phyloP scores from a whole-genome alignment of 2,113 vertebrate species.

The Syngnathus scovelli region DNA sequence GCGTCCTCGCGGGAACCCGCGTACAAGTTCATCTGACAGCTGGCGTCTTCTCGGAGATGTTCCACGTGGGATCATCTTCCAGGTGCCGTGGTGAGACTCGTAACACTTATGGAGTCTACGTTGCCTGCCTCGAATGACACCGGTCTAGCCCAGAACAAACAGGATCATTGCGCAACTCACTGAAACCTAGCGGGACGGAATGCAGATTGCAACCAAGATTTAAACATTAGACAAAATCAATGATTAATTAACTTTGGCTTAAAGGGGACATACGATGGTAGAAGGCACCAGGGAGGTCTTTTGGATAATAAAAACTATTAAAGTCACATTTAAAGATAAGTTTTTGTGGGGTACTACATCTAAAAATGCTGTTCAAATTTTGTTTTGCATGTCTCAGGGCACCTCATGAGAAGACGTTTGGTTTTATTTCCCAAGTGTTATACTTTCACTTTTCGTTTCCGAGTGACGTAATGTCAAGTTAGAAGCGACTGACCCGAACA shows the following conservation, averaged over 20 bases:
- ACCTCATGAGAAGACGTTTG: no score
- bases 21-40: constrained; percentile 15
- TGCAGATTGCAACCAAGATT: constrained; percentile 5
- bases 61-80: constrained; percentile 40
- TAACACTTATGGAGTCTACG: neutral
- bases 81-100: constrained; percentile 30
- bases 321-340: neutral
- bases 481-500: no score
- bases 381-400: neutral
- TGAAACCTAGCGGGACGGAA: constrained; percentile 37
- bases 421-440: no score
- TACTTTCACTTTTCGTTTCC: no score
- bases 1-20: neutral
- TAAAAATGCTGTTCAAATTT: neutral
- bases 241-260: neutral
- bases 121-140: constrained; percentile 9
- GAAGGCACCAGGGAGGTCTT: neutral
- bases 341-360: neutral
- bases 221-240: neutral
- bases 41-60: constrained; percentile 13
- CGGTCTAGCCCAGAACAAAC: constrained; percentile 53
- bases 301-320: neutral
- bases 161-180: constrained; percentile 42
- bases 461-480: no score
- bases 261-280: neutral